Evolutionary conservation across 2,797 vertebrate species (phyloP).

Genomic region (Acipenser transmontanus): DNA sequence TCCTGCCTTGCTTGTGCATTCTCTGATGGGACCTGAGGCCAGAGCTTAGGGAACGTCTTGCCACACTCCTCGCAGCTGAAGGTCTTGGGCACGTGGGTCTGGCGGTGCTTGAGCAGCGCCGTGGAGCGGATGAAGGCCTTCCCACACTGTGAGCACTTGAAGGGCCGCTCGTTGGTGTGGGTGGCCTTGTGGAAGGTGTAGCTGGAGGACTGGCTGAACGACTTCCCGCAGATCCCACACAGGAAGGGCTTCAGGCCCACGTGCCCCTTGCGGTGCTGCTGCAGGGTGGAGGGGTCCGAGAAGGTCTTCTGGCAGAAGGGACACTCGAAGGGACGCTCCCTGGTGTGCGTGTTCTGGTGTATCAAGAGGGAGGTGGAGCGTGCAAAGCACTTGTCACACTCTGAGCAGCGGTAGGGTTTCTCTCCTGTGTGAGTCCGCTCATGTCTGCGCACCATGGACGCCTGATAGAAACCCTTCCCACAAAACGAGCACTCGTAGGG

Average conservation of each 20-base stretch:
- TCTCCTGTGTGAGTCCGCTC: no score
- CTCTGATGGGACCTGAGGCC: slow-evolving; percentile 60
- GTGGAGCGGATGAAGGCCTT: slow-evolving; percentile 62
- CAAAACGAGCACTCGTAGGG: no score
- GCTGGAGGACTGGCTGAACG: slow-evolving; percentile 36
- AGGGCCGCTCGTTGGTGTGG: slow-evolving; percentile 60
- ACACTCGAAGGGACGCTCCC: slow-evolving; percentile 54
- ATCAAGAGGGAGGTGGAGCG: slow-evolving; percentile 18
- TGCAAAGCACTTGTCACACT: no score
- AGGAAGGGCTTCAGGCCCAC: slow-evolving; percentile 54
- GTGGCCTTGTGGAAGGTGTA: slow-evolving; percentile 48
- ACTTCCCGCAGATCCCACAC: slow-evolving; percentile 51
- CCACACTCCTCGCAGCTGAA: slow-evolving; percentile 58
- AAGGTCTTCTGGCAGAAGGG: slow-evolving; percentile 56
- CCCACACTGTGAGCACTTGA: slow-evolving; percentile 58
- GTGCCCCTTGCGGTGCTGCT: slow-evolving; percentile 56
- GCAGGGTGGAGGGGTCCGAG: slow-evolving; percentile 53
- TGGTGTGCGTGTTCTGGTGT: slow-evolving; percentile 55
- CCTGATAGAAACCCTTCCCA: no score
- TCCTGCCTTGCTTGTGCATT: slow-evolving; percentile 41
- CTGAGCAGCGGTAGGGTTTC: no score
- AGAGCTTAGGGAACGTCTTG: slow-evolving; percentile 59
- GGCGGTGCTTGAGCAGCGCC: slow-evolving; percentile 64
- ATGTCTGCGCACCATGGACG: no score
- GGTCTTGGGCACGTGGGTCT: slow-evolving; percentile 56